These are phyloP conservation scores for Drosophila pseudotalamancana DNA, from an alignment of 2,888 invertebrate species.

Conservation along the genomic window DNA sequence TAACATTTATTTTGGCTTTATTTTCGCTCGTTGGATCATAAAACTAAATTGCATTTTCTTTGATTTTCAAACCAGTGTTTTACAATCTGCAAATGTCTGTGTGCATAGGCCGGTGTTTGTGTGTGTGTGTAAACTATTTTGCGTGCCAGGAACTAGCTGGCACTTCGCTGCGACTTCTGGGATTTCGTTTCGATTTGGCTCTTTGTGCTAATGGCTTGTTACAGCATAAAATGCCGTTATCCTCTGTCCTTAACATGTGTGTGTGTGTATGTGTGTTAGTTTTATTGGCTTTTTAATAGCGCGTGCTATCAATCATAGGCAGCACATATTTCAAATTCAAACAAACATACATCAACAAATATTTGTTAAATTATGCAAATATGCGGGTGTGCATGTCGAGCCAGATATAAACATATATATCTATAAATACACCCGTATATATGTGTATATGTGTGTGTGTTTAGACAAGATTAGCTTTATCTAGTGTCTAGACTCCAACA, in stretches of 20 bases:
- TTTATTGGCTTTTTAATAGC: slow-evolving; percentile 73
- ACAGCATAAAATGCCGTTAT: slow-evolving; percentile 64
- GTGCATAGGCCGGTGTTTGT: slow-evolving; percentile 9
- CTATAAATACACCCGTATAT: neutral
- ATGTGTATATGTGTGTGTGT: neutral
- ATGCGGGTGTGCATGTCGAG: neutral
- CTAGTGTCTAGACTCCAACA: neutral
- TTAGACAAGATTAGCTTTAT: slow-evolving; percentile 8
- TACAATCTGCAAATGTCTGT: slow-evolving; percentile 20
- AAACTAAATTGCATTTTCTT: slow-evolving; percentile 71
- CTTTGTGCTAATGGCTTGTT: slow-evolving; percentile 49
- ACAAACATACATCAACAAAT: slow-evolving; percentile 1
- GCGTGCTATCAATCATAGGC: slow-evolving; percentile 56
- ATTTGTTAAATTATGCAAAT: slow-evolving; percentile 20
- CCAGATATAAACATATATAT: neutral
- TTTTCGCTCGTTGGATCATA: slow-evolving; percentile 40
- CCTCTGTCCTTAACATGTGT: slow-evolving; percentile 1
- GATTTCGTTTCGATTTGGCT: slow-evolving; percentile 29
- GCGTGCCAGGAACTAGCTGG: slow-evolving; percentile 69
- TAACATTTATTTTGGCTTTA: slow-evolving; percentile 51
- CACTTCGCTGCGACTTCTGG: slow-evolving; percentile 41
- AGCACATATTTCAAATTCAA: slow-evolving; percentile 1
- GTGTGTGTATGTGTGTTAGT: slow-evolving; percentile 20
- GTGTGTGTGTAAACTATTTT: slow-evolving; percentile 26
- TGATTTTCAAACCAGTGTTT: slow-evolving; percentile 42